Base-by-base conservation (phyloP, 2,797 vertebrate genomes). In the Allobates femoralis region DNA sequence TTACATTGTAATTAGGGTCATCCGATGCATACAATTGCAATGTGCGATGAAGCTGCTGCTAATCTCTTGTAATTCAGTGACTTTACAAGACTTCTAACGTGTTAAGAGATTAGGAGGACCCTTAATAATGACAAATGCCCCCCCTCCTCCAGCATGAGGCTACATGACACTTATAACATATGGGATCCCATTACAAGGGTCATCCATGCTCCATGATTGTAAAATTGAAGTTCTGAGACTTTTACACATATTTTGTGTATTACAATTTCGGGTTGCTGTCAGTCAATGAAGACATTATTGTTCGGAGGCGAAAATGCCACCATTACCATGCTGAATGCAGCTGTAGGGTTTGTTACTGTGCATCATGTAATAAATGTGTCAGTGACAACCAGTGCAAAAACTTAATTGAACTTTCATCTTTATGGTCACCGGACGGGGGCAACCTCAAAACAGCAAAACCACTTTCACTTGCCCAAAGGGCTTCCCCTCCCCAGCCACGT, bases 31-130 rank as follows among this genome's bases (percentile, higher is more conserved):
- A 28, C 26, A 50, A 53, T 46, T 53, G 23, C n/a, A 32, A 23
- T 14, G 60, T 26, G 16, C 8, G 8, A 53, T 62, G 41, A 56
- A 74, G 32, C 21, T 26, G 2, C 37, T 34, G n/a, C 76, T 75
- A 84, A 87, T 83, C 73, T 55, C 62, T 86, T 67, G 53, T 81
- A 67, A 78, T 78, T 83, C n/a, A 4, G 60, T 55, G 58, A 77
- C 60, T 66, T 83, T 83, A 58, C 60, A n/a, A 71, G 73, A 58
- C 50, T 60, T 83, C 30, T 83, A 26, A 87, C 79, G 69, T 77
- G 58, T 50, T 23, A 41, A 76, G 28, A 83, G 85, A 86, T 86
- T 83, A 82, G 75, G 67, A 74, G 62, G 71, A 86, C 14, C 19
- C 15, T 67, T 21, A 32, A 16, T 15, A 46, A 73, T 46, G 69